Evolutionary conservation across 2,113 vertebrate species (phyloP), one percentile per base, ranked within the genome.

Genomic region (Chrysochloris asiatica): DNA sequence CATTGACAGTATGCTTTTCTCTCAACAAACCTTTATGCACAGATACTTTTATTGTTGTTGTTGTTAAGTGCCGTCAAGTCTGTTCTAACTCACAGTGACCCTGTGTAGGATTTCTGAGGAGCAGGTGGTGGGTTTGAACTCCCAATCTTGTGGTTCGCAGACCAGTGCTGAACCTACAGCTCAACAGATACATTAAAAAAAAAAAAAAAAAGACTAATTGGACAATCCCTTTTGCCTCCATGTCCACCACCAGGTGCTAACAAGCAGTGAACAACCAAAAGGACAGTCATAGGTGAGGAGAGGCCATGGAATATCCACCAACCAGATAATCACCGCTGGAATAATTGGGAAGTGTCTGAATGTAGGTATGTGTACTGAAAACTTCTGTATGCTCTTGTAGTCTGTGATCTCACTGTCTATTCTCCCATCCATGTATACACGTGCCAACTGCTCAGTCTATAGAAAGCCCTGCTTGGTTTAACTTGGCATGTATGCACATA

Each of bases 281-380:
- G 72, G 71, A 63, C 67, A 77, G 54, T 24, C 3, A 3, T 11
- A n/a, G 38, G 85, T 77, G 85, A 78, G 48, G 26, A 30, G 52
- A 88, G 92, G 67, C 59, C 90, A 95, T 95, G 95, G 89, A 61
- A 54, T 76, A 50, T 14, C 83, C 89, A 38, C 86, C 90, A 67
- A 45, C 36, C 61, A 90, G 92, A 93, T 79, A 80, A 72, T 90
- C 95, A 2, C 36, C 48, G 0, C 91, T 83, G 92, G 80, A 90
- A 10, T 67, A 36, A 61, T 22, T 41, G 90, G 48, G 75, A 92
- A 48, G 93, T 86, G 77, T 95, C 94, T 93, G 90, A 93, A 96
- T 94, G 95, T 96, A 96, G 95, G 96, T 96, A 93, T n/a, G 96
- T 95, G 30, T 36, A 1, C 22, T 1, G 2, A 52, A 47, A 61